phyloP scores from a whole-genome alignment of 2,113 vertebrate genomes.

The Malaclemys terrapin region DNA sequence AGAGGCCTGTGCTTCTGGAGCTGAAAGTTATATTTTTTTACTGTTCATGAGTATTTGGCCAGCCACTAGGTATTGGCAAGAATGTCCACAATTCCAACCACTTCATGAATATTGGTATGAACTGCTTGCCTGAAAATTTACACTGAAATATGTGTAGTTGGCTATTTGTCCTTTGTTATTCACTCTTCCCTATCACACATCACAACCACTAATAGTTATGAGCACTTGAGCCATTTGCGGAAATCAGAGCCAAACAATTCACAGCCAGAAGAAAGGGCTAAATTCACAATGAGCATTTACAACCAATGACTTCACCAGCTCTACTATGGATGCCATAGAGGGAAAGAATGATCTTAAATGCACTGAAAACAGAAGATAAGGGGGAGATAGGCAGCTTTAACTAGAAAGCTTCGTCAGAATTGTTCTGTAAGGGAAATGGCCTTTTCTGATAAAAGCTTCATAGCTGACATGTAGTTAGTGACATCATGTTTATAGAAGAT shows the following conservation, averaged over 20 bases:
- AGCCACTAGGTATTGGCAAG: not conserved
- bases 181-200: accelerated
- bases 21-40: accelerated
- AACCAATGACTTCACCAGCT: not conserved
- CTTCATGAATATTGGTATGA: accelerated
- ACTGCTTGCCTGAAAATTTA: not conserved
- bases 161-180: not conserved
- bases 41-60: not conserved
- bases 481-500: not conserved
- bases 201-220: accelerated
- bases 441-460: not conserved
- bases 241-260: not conserved
- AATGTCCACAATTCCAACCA: not conserved
- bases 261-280: accelerated
- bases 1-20: not conserved
- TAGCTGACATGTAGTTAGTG: not conserved
- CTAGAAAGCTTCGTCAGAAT: accelerated
- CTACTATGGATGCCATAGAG: not conserved
- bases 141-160: accelerated
- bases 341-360: not conserved
- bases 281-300: not conserved
- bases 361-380: not conserved
- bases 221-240: accelerated
- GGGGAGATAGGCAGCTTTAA: not conserved
- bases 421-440: not conserved